These are phyloP conservation scores for Zosterops japonicus DNA, from an alignment of 2,113 vertebrate genomes.

Conservation along the genomic window DNA sequence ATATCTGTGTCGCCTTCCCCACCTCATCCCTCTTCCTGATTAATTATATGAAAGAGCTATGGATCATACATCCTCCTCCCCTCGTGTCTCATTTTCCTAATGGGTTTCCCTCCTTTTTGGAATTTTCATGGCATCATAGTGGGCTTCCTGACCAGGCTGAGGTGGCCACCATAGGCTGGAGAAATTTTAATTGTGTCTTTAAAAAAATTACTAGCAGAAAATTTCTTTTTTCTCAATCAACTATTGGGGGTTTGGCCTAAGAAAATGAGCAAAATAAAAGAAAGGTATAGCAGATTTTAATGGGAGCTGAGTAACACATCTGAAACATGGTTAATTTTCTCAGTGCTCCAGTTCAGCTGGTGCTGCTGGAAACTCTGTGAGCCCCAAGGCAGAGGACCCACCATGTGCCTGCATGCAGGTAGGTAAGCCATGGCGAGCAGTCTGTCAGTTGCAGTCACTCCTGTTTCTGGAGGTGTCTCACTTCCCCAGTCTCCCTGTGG, in stretches of 20 bases:
- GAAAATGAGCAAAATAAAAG: neutral
- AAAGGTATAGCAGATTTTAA: neutral
- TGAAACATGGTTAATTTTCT: neutral
- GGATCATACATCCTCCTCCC: neutral
- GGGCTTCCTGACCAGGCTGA: neutral
- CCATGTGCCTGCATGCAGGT: neutral
- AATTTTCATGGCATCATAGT: neutral
- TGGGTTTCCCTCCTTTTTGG: neutral
- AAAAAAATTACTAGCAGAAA: neutral
- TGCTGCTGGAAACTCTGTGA: neutral
- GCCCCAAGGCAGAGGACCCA: neutral
- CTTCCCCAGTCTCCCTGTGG: neutral
- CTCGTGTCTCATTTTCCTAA: neutral
- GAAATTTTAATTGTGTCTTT: neutral
- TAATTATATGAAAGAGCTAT: neutral
- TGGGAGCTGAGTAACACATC: neutral
- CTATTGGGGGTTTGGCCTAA: neutral
- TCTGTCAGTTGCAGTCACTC: neutral
- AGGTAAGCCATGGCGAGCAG: neutral
- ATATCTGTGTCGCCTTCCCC: neutral
- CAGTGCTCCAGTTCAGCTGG: neutral
- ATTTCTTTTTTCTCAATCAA: neutral
- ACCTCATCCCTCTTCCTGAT: neutral
- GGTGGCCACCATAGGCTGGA: neutral
- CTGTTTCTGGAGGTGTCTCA: neutral